Evolutionary conservation across 2,113 vertebrate genomes (phyloP).

Genomic region (Petromus typicus): DNA sequence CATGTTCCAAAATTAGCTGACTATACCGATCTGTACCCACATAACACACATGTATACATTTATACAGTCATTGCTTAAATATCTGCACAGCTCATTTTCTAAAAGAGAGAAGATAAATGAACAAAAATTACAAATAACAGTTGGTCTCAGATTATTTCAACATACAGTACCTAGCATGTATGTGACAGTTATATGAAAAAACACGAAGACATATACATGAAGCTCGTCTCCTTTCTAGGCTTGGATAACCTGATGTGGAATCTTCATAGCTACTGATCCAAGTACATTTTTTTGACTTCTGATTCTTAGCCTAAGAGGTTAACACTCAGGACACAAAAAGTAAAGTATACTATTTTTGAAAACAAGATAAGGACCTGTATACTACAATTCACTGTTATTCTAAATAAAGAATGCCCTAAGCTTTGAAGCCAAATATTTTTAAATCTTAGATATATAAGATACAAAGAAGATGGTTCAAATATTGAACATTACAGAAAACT

Average conservation of each 20-base stretch:
- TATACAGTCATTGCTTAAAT: neutral
- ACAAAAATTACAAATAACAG: conserved; percentile 36
- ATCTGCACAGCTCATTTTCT: conserved; percentile 45
- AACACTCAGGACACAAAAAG: conserved; percentile 42
- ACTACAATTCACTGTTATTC: conserved; percentile 30
- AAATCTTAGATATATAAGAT: conserved; percentile 25
- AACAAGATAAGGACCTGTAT: neutral
- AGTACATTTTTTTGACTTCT: conserved; percentile 20
- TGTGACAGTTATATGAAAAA: conserved; percentile 20
- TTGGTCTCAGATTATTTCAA: neutral
- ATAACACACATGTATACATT: neutral
- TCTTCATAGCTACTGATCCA: conserved; percentile 27
- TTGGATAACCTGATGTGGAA: neutral
- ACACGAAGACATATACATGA: neutral
- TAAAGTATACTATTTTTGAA: neutral
- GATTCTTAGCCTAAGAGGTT: neutral
- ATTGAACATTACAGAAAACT: conserved; percentile 17
- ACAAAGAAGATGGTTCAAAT: neutral
- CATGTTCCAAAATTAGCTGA: conserved; percentile 24
- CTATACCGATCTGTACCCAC: neutral
- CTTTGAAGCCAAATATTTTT: conserved; percentile 11
- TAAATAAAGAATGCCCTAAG: conserved; percentile 10
- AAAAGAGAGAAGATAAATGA: conserved; percentile 16
- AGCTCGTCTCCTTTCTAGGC: neutral
- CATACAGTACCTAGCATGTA: neutral